These are phyloP conservation scores for Perodicticus potto DNA, from an alignment of 2,797 vertebrate species.

Conservation along the genomic window DNA sequence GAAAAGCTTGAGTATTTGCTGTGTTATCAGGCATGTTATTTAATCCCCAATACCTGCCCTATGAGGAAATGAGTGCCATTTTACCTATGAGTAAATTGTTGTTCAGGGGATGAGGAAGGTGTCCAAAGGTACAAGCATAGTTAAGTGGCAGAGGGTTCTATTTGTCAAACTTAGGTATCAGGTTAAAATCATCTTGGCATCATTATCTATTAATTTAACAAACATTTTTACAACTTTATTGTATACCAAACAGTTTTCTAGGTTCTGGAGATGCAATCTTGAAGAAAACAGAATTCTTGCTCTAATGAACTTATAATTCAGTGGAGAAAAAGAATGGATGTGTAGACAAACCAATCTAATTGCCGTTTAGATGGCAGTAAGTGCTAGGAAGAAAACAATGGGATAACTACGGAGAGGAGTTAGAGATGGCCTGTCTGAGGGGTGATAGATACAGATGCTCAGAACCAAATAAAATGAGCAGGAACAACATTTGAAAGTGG, in stretches of 20 bases:
- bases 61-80: background rate
- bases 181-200: conserved; percentile 30
- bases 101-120: background rate
- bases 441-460: background rate
- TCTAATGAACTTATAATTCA: background rate
- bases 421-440: background rate
- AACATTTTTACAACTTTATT: conserved; percentile 5
- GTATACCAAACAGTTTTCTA: background rate
- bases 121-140: background rate
- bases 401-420: background rate
- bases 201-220: conserved; percentile 1
- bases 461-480: background rate
- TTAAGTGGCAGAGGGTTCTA: background rate
- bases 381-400: background rate
- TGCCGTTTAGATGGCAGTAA: background rate
- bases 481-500: background rate
- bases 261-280: background rate
- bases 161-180: conserved; percentile 19
- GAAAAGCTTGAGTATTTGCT: background rate
- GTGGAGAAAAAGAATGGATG: background rate
- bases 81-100: background rate
- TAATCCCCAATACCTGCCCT: background rate
- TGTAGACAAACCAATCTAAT: background rate
- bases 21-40: background rate
- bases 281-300: conserved; percentile 15